Base-by-base conservation (phyloP, 2,113 vertebrate species). In the Craseonycteris thonglongyai region DNA sequence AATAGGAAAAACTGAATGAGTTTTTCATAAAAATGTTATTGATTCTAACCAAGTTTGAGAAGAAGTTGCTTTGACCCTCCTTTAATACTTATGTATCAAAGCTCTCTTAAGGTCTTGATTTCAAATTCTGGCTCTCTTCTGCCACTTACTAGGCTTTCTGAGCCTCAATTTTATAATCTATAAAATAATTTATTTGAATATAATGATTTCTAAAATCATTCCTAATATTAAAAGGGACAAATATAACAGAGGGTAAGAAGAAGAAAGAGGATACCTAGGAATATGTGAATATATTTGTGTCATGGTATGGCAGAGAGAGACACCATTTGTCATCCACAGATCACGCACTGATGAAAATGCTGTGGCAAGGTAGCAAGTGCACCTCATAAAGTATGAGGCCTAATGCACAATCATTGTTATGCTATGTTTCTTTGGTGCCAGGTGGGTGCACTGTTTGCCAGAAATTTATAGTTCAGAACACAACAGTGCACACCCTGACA, bases 401-500 rank as follows among this genome's bases (percentile, higher is more conserved):
- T 7, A 54, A 38, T 54, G 42, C 49, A 51, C 0, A 0, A n/a
- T 76, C 85, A 82, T 12, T 66, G 63, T 95, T 97, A 79, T 40
- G 33, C 51, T 91, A 89, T 89, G 87, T 93, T 93, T 93, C 40
- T 79, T 65, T 65, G 71, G 61, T 80, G 61, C 91, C 94, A 84
- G 75, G 59, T 84, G 85, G 75, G 63, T 91, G 79, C 93, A 95
- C 87, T 91, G 83, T 95, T 96, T 93, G 87, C 83, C 79, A 91
- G 83, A 51, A 91, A 95, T 95, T 93, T 49, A 82, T 88, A 49
- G 35, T 93, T 94, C 33, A 74, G 63, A 47, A 91, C 59, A 59
- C 35, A 90, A 63, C 58, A 26, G 40, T 88, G 42, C 21, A 72
- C 58, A 79, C 38, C 38, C 66, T 90, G 40, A 92, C 87, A 97